Base-by-base conservation (phyloP, 2,888 invertebrate genomes). In the Lamellibrachia columna region DNA sequence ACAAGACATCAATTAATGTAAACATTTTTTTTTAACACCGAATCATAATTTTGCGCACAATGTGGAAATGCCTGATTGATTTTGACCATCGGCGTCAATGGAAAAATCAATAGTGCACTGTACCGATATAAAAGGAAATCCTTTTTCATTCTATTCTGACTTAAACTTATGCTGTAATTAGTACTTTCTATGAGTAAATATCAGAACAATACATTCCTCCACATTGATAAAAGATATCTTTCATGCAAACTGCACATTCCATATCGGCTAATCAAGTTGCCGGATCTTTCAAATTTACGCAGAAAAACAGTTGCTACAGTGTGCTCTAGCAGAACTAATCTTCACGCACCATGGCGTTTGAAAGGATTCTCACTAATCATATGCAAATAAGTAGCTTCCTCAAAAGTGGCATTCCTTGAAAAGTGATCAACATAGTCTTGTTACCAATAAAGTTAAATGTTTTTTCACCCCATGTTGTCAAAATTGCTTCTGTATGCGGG, bases 371-470 rank as follows among this genome's bases (percentile, higher is more conserved):
- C 15, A n/a, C 75, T n/a, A 75, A 75, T 75, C 75, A n/a, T n/a
- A n/a, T 22, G 75, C 75, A 75, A 75, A 75, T 22, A 75, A 75
- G 75, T n/a, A 75, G 75, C 75, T 75, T 75, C 75, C n/a, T 75
- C 6, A 75, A 75, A 55, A 75, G n/a, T 75, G 75, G 15, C 75
- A 75, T 75, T n/a, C 75, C 15, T 22, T 22, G 75, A 75, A 22
- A 22, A 3, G 15, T 15, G 75, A 15, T n/a, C n/a, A 22, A 15
- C 6, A 22, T n/a, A 75, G 22, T n/a, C 22, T 75, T 22, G 75
- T 75, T 75, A 22, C n/a, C 75, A 15, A 75, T 2, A n/a, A 75
- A 2, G 22, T 22, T 22, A 22, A 22, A 22, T 75, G 6, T n/a
- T 75, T 75, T 75, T 75, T 2, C 22, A 15, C 22, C 75, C 6